Base-by-base conservation (phyloP, 2,797 vertebrate genomes). In the Lemur catta region DNA sequence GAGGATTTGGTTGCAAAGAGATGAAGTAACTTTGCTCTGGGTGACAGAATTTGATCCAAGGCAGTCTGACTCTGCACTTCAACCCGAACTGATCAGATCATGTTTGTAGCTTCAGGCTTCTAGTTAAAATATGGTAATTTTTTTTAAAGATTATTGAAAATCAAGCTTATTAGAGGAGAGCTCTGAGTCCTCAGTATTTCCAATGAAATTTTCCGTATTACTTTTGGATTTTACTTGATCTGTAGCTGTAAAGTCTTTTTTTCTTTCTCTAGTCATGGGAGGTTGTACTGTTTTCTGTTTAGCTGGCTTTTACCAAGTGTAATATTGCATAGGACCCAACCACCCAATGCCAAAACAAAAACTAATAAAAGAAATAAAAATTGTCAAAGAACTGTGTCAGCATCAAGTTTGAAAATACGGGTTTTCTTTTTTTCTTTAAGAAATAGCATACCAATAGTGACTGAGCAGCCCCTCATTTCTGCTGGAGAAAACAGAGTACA, bases 401-500 rank as follows among this genome's bases (percentile, higher is more conserved):
- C 52, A 4, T 61, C 38, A 48, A 24, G 6, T 18, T n/a, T 89
- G 18, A 81, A 92, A 80, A 78, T 55, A 28, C 3, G 28, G 7
- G 4, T 48, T 67, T 92, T 97, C 75, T 74, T 91, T 89, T 38
- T 86, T 52, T n/a, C 94, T 96, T 89, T 69, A 74, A 99, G 99
- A 98, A 99, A 99, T 98, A 94, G 97, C 94, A 97, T 99, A 48
- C 95, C 98, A 35, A 98, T 98, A 0, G 98, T 99, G 72, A 98
- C 99, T 7, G 99, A 99, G 55, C 98, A 98, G 35, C 94, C 99
- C 0, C 99, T 99, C 90, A 94, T 98, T 18, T 97, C 99, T 17
- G 96, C 99, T 67, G 98, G 98, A 48, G 99, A 99, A 93, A 99
- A 97, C 98, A 98, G 99, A 97, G 99, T 99, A 84, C 99, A 99